Evolutionary conservation across 2,888 invertebrate species (phyloP), one percentile per base, ranked within the genome.

Genomic region (Liopterus haemorrhoidalis): DNA sequence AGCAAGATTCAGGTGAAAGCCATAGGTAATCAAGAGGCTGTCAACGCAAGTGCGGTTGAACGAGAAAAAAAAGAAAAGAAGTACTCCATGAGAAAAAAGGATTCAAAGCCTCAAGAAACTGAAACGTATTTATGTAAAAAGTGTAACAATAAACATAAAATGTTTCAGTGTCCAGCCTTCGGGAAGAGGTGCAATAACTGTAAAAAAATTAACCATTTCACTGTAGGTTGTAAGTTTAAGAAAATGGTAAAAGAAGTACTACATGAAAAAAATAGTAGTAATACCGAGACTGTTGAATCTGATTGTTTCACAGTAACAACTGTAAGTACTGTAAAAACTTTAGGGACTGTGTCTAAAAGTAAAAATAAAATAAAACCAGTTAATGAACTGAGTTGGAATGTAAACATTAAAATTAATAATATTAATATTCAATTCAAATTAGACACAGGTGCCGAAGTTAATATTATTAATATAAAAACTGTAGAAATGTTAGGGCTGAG

Each of bases 81-180:
- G n/a, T n/a, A n/a, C n/a, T n/a, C n/a, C n/a, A n/a, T n/a, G n/a
- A n/a, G n/a, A n/a, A n/a, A n/a, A n/a, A n/a, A n/a, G n/a, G n/a
- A n/a, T n/a, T n/a, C n/a, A n/a, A 8, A 22, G 9, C 24, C 24
- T 8, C 9, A 6, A 22, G 9, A 6, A 8, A 14, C 14, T 3
- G 14, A 14, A 11, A 12, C n/a, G 20, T 40, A 31, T 8, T 41
- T 18, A 9, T 36, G 48, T 43, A 14, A 37, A 38, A 3, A 38
- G 2, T 3, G 33, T 8, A 2, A 43, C 8, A 4, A 43, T 24
- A n/a, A 4, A 18, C n/a, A 32, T 22, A 32, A 19, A 12, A 30
- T 15, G 4, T 39, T n/a, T 15, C 38, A 31, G 15, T 31, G 14
- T 31, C 31, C 14, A 2, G n/a, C 11, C 11, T 31, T 12, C 14